A percentile compares a stretch with the other conserved stretches of the same genome.
Conservation (phyloP, 2,113 vertebrate species). For the Phasianus colchicus region DNA sequence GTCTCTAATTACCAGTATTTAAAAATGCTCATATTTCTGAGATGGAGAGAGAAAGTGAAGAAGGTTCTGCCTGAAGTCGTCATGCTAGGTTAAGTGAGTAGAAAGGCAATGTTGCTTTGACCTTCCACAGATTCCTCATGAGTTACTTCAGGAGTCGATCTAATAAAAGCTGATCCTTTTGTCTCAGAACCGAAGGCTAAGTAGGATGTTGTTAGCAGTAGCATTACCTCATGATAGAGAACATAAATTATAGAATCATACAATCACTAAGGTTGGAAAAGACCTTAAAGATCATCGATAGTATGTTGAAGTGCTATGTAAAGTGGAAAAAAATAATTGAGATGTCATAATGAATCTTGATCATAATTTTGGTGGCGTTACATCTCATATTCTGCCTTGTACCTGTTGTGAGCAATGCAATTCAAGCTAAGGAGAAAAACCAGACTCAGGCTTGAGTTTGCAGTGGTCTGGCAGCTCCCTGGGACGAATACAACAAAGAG, state of each 20-base stretch:
- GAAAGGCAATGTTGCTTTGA: neutral
- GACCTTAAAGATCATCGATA: neutral
- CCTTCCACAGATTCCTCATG: neutral
- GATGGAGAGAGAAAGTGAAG: neutral
- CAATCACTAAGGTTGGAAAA: too few relatives aligned
- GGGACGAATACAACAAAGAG: neutral
- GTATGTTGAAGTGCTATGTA: neutral
- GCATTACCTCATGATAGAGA: neutral
- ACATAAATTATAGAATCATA: neutral
- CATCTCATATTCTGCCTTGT: neutral
- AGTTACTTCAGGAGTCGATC: neutral
- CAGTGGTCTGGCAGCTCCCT: neutral
- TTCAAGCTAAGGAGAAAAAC: neutral
- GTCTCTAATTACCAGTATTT: neutral
- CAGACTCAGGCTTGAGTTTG: neutral
- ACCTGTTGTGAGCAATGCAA: neutral
- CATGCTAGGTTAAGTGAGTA: neutral
- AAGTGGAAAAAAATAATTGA: neutral
- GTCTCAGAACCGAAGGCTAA: constrained; percentile 29
- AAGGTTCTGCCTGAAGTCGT: neutral
- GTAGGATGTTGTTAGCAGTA: neutral
- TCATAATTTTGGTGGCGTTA: neutral
- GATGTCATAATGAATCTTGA: neutral
- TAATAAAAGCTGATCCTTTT: constrained; percentile 5
- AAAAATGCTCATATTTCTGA: neutral